Base-by-base conservation (phyloP, 1,140 invertebrate species). In the Halyomorpha halys region DNA sequence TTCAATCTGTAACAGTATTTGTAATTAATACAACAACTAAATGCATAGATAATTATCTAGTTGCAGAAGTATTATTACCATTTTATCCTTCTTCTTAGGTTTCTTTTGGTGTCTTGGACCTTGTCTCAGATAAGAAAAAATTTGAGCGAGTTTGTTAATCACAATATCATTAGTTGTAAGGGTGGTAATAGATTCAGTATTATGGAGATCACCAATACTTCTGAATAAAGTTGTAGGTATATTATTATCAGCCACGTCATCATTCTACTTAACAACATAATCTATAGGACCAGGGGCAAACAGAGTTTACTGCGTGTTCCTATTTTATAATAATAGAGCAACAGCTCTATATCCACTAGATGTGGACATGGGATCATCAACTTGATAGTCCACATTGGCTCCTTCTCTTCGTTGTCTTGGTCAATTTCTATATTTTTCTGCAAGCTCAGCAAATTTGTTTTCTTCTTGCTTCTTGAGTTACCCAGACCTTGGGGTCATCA, bases 211-310 rank as follows among this genome's bases (percentile, higher is more conserved):
- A 6, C 90, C 89, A 74, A 97, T 95, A 70, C 93, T 97, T 47
- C 97, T 80, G 49, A 98, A 90, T 13, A 98, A 73, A 0, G 96
- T 98, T 0, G 93, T 97, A 0, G 97, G 97, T 64, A 99, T 95
- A 73, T 98, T 96, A 65, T 85, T 87, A 64, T 94, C 90, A 9
- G 86, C 84, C 66, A 84, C 86, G 62, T 94, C 92, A 72, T 98
- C 95, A 66, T 94, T 82, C 65, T 98, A 74, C 71, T 99, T 96
- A 59, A 98, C 91, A 2, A 98, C 87, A 73, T 99, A 99, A 0
- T 96, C 97, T 94, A 98, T 99, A 16, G 97, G 81, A 0, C 94
- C 91, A 0, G 94, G 90, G 4, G 90, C 83, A 78, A 98, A 99
- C n/a, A 97, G 73, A 70, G 98, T 82, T 71, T 90, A 86, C 19